These are phyloP conservation scores for Narcine bancroftii DNA, from an alignment of 2,113 vertebrate species.

Conservation along the genomic window DNA sequence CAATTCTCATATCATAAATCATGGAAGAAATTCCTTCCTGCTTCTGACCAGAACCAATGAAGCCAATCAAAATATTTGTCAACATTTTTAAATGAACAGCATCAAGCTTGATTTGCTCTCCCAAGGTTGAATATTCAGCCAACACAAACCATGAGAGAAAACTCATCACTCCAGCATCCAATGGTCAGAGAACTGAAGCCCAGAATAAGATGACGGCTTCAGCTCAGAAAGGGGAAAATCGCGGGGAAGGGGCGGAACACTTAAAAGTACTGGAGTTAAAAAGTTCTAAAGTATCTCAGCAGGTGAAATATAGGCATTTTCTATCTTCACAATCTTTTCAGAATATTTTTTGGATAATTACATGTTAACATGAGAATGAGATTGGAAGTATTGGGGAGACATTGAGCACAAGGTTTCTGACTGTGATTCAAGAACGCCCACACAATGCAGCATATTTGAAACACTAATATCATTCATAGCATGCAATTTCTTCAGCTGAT, in stretches of 20 bases:
- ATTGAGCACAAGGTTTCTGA: neutral
- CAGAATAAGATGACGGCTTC: neutral
- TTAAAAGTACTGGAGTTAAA: too few relatives aligned
- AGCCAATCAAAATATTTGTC: neutral
- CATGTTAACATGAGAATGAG: neutral
- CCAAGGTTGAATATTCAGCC: neutral
- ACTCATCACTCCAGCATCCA: neutral
- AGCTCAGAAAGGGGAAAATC: neutral
- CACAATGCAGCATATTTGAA: conserved; percentile 19
- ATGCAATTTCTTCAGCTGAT: neutral
- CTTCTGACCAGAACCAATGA: neutral
- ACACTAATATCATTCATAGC: neutral
- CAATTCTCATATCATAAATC: neutral
- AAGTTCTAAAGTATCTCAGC: too few relatives aligned
- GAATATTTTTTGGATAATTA: neutral
- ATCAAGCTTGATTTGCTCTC: neutral
- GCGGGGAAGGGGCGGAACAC: neutral
- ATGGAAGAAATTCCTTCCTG: neutral
- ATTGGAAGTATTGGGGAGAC: neutral
- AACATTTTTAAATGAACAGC: neutral
- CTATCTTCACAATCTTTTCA: neutral
- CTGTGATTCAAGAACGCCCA: neutral
- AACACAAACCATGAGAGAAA: neutral
- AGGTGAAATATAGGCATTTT: neutral
- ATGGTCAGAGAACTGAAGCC: neutral